These are phyloP conservation scores for Acyrthosiphon pisum DNA, from an alignment of 1,140 invertebrate genomes.

Conservation along the genomic window DNA sequence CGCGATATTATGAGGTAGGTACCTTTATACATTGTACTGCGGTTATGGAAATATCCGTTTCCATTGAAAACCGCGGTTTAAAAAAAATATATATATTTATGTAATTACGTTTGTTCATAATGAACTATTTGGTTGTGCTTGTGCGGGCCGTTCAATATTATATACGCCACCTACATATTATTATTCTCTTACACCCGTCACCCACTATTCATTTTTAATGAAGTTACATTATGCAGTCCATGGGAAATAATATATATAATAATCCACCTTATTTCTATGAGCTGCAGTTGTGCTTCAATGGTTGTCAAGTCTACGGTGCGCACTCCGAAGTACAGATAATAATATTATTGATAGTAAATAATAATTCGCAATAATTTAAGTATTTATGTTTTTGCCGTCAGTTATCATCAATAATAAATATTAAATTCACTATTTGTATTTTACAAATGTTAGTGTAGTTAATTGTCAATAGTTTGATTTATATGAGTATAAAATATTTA, in stretches of 20 bases:
- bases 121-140: neutral
- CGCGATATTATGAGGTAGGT: neutral
- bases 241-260: neutral
- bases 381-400: neutral
- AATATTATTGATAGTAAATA: neutral
- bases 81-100: neutral
- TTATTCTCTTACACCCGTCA: neutral
- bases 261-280: constrained; percentile 3
- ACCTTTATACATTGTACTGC: neutral
- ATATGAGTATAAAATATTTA: neutral
- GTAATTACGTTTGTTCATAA: neutral
- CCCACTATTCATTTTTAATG: neutral
- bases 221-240: neutral
- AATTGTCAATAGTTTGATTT: constrained; percentile 1
- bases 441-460: neutral
- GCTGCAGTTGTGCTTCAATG: neutral
- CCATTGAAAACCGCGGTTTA: neutral
- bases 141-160: neutral
- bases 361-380: neutral
- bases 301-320: neutral
- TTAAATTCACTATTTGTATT: neutral
- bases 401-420: neutral
- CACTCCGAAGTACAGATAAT: neutral
- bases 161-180: neutral
- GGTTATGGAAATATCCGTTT: neutral